Evolutionary conservation across 1,140 invertebrate species (phyloP).

Genomic region (Aphelenchoides avenae): DNA sequence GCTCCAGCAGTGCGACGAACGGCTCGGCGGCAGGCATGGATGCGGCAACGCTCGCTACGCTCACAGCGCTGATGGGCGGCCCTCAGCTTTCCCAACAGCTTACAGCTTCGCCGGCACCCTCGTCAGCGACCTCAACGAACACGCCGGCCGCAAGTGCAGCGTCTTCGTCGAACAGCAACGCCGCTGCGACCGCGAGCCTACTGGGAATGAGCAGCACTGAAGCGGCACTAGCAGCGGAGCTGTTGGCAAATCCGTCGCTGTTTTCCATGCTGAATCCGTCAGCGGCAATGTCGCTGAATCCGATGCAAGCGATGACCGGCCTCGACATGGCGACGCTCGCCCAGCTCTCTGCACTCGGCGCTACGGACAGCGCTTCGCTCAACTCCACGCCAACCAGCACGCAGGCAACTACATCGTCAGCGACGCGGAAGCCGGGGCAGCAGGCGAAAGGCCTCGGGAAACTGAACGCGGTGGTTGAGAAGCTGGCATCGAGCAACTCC

Average conservation of each 20-base stretch:
- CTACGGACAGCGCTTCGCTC: too few species aligned
- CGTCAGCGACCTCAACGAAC: conserved; percentile 4
- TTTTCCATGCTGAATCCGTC: conserved; percentile 6
- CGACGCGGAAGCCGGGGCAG: conserved; percentile 12
- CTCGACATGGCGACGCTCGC: too few species aligned
- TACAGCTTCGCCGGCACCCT: not conserved
- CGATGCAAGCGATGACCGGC: conserved; percentile 14
- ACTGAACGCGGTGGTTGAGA: conserved; percentile 39
- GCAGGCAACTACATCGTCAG: conserved; percentile 5
- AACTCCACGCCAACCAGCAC: not conserved
- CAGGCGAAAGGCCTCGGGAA: conserved; percentile 10
- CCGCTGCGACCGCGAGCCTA: not conserved
- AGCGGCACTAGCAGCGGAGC: conserved; percentile 14
- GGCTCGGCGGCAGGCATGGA: conserved; percentile 12
- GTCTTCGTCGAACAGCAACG: too few species aligned
- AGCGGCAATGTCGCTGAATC: conserved; percentile 1
- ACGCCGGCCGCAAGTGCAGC: not conserved
- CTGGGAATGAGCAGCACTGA: conserved; percentile 13
- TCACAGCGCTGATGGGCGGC: not conserved
- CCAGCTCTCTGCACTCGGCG: too few species aligned
- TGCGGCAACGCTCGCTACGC: conserved; percentile 10
- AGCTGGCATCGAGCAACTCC: conserved; percentile 17
- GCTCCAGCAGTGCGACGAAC: not conserved
- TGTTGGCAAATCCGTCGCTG: conserved; percentile 15
- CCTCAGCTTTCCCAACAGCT: not conserved